Conservation (phyloP, 2,888 invertebrate species). For the Tachystola acroxantha region DNA sequence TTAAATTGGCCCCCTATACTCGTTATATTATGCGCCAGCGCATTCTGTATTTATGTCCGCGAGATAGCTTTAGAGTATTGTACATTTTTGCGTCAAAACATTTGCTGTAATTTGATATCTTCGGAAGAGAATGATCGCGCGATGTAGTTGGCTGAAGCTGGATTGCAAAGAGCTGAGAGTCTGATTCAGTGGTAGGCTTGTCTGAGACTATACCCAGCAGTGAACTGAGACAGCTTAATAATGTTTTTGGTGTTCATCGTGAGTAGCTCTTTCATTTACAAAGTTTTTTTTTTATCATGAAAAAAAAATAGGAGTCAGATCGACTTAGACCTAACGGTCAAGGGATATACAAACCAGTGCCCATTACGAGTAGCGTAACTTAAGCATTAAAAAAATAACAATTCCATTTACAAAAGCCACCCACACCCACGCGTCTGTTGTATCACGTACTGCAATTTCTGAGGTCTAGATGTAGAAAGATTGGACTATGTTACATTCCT, state of each 20-base stretch:
- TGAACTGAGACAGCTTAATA: too few species aligned
- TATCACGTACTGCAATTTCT: slow-evolving; percentile 60
- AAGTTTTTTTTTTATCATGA: background rate
- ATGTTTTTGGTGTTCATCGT: too few species aligned
- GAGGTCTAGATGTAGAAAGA: slow-evolving; percentile 58
- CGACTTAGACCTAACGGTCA: too few species aligned
- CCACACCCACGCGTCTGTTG: slow-evolving; percentile 41
- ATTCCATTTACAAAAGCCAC: background rate
- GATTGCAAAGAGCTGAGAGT: too few species aligned
- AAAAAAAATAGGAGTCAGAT: background rate
- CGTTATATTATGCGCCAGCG: slow-evolving; percentile 46
- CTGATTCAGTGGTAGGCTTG: too few species aligned
- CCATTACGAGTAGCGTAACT: too few species aligned
- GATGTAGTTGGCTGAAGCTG: too few species aligned
- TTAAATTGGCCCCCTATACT: slow-evolving; percentile 73
- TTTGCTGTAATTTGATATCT: slow-evolving; percentile 9
- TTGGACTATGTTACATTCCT: slow-evolving; percentile 43
- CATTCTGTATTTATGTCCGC: slow-evolving; percentile 53
- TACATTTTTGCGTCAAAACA: slow-evolving; percentile 42
- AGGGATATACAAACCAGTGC: too few species aligned
- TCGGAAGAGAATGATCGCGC: too few species aligned
- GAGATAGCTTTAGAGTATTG: slow-evolving; percentile 44
- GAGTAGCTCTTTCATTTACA: too few species aligned
- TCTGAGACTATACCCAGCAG: too few species aligned
- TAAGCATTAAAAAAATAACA: too few species aligned